A percentile compares a stretch with the other conserved stretches of the same genome.
Conservation (phyloP, 2,113 vertebrate species). For the Melanocharis versteri region DNA sequence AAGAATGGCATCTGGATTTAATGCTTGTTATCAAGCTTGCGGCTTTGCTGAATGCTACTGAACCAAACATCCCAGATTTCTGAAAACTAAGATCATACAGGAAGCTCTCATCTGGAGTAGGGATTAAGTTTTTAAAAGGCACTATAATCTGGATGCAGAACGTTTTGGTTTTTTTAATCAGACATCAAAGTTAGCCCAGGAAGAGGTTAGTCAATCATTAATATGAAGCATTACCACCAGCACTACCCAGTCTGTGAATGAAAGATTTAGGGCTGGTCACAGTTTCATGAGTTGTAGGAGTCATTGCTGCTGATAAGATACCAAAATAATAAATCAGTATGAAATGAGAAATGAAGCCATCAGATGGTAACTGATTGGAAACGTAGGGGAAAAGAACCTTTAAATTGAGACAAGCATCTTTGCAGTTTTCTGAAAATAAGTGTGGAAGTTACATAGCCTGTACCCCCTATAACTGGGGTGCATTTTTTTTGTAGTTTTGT, state of each 20-base stretch:
- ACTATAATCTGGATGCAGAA: not conserved
- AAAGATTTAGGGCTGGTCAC: not conserved
- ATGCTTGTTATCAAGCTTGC: not conserved
- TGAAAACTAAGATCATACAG: not conserved
- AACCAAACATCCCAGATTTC: not conserved
- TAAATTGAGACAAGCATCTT: not conserved
- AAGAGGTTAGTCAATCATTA: not conserved
- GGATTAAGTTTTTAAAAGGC: not conserved
- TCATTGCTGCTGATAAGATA: not conserved
- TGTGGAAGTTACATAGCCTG: accelerated
- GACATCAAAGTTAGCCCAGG: not conserved
- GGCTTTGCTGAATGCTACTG: not conserved
- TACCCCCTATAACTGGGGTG: not conserved
- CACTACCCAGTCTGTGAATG: not conserved
- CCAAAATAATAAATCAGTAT: not conserved
- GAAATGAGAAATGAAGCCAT: not conserved
- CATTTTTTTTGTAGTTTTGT: not conserved
- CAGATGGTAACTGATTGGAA: not conserved
- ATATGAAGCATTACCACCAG: not conserved
- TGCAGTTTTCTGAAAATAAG: not conserved
- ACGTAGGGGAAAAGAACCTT: not conserved
- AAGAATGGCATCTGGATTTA: not conserved
- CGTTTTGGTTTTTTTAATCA: not conserved
- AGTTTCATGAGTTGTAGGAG: not conserved
- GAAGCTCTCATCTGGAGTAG: not conserved